Evolutionary conservation across 2,797 vertebrate species (phyloP), one percentile per base, ranked within the genome.

Genomic region (Streptopelia turtur): DNA sequence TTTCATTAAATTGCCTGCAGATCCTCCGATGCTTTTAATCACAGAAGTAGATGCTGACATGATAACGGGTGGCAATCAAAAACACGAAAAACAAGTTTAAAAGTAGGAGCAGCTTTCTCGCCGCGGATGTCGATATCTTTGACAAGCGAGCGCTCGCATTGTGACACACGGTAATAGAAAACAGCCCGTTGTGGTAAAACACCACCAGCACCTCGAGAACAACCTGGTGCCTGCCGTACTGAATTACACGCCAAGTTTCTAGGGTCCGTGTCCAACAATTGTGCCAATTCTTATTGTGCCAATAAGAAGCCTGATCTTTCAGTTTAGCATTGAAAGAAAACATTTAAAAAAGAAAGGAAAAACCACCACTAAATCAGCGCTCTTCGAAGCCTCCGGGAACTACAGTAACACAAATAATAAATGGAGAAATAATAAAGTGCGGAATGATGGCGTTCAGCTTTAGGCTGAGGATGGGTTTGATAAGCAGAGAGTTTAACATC

Each of bases 401-500:
- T 43, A 8, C 0, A 0, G 33, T 23, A 87, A 89, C 72, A 28
- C 85, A 91, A 79, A 89, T 87, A 87, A 87, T 87, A 85, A 95
- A 94, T 95, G 78, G 71, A 75, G 90, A 87, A 92, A 93, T 93
- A 95, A 87, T 66, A 47, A 94, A 91, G 94, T 66, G 69, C 43
- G 31, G 83, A 68, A 50, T 23, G 28, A 33, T 6, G 52, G 41
- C 2, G 4, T 78, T 66, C 50, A 65, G 93, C 91, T 95, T 9
- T 35, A 39, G 84, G 93, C 85, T 78, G 77, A 57, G 87, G 64
- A 49, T 10, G 11, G 77, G 83, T n/a, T 49, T 16, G 39, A 88
- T 78, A 93, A 95, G 91, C 50, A 85, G 63, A 84, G 94, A 95
- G 65, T 87, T 93, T 68, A 95, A 69, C 89, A 59, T 84, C 91